A percentile compares a stretch with the other conserved stretches of the same genome.
Evolutionary conservation across 2,797 vertebrate genomes (phyloP).

Genomic region (Acrossocheilus fasciatus): DNA sequence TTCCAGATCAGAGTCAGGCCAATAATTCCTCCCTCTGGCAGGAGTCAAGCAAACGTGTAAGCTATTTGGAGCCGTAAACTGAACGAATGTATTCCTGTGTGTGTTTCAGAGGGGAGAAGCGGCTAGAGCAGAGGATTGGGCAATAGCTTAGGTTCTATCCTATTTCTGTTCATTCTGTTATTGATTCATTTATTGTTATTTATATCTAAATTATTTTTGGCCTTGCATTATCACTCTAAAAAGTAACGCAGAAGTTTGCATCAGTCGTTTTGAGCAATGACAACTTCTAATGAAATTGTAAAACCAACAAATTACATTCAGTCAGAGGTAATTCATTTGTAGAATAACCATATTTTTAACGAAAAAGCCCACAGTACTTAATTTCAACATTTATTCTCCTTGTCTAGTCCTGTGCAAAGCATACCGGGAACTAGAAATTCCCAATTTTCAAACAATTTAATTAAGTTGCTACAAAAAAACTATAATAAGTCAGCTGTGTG

Average conservation of each 20-base stretch:
- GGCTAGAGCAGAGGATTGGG: not conserved
- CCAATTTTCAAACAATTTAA: not conserved
- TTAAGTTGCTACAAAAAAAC: too few species aligned
- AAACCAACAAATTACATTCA: not conserved
- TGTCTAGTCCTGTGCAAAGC: not conserved
- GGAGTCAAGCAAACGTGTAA: constrained; percentile 46
- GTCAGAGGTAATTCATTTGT: too few species aligned
- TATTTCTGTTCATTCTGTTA: not conserved
- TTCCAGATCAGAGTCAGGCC: constrained; percentile 47
- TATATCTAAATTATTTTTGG: not conserved
- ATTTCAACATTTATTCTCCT: not conserved
- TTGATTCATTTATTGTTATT: not conserved
- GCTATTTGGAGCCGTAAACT: constrained; percentile 42
- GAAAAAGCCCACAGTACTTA: not conserved
- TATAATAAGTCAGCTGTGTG: too few species aligned
- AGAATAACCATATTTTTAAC: not conserved
- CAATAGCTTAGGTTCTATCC: not conserved
- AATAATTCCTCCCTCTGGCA: constrained; percentile 49
- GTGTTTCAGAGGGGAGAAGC: not conserved
- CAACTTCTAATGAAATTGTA: not conserved
- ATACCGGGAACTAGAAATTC: not conserved
- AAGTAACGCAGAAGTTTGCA: not conserved
- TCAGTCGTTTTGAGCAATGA: not conserved
- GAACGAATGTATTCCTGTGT: constrained; percentile 17
- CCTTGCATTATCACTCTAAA: not conserved